Evolutionary conservation across 2,888 invertebrate genomes (phyloP), one percentile per base, ranked within the genome.

Genomic region (Lacanobia wlatinum): DNA sequence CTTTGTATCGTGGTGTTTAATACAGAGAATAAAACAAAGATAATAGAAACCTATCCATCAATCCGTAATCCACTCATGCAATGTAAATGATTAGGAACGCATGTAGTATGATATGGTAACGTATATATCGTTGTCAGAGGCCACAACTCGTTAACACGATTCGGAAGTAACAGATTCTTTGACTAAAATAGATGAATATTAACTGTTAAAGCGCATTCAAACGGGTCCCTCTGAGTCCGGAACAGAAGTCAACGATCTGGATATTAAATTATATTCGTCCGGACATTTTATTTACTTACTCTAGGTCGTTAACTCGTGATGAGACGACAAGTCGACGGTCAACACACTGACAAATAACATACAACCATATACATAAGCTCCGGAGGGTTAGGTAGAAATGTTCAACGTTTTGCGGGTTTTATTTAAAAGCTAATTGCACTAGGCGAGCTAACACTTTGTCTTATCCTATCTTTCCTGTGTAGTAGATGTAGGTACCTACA

Each of bases 221-320:
- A 67, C 43, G 70, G 55, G 70, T 68, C 71, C 52, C 62, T 68
- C 46, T 23, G 46, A 62, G 64, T 58, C 67, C 76, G 65, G 72
- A 69, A 72, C 60, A 77, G 64, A 70, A 75, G 70, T 73, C 75
- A 71, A 84, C 56, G 73, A 61, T 63, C 69, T 48, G 46, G 40
- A 64, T 67, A 71, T 68, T 68, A 77, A 70, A 80, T 80, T 81
- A 66, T 50, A 50, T 68, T 70, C 71, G 68, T 73, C 69, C 78
- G 69, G 77, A 69, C 81, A 73, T 73, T 59, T 40, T 68, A 76
- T 66, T 73, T 74, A 76, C 72, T 58, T 70, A 68, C 64, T 53
- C 50, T 60, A 59, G 76, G 72, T 72, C 70, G 69, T 69, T 55
- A 71, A 80, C 72, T 62, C 58, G 21, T 40, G 4, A 14, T 43